Evolutionary conservation across 2,797 vertebrate genomes (phyloP), one percentile per base, ranked within the genome.

Genomic region (Kryptolebias ocellatus): DNA sequence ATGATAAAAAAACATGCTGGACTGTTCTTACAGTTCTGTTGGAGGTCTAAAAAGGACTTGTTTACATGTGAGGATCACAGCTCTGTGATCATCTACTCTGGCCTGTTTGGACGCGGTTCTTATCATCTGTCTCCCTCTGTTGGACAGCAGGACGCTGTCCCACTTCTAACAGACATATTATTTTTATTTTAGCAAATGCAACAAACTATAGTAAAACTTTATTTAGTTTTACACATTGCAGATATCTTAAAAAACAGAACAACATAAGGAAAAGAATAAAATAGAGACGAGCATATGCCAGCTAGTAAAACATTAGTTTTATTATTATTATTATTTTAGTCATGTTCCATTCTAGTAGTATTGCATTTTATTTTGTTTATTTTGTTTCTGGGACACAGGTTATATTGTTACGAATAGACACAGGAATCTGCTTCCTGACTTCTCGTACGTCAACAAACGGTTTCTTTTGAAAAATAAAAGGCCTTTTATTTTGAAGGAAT

Each of bases 101-200:
- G 89, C 84, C 91, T 90, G 74, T 61, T 56, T 7, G 12, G 27
- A 10, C 61, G 17, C 10, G 8, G 49, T 55, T 47, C 16, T 57
- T 67, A 9, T 76, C 39, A 4, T 81, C 54, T 90, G 89, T 86
- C 86, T 62, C 89, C 85, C 70, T 59, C 89, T 89, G 45, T 63
- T 63, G 89, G 62, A 24, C 50, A 58, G 10, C 7, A 50, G n/a
- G 1, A 51, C 14, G 5, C 2, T 50, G 64, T 6, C 17, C 0
- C 24, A 7, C 18, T 57, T 42, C 28, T 15, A 6, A 18, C 7
- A 49, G 3, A 17, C 16, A 1, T 16, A n/a, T 29, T 53, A 14
- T 24, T 39, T 39, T 39, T 12, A 39, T 2, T 10, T 31, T 2
- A 31, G 9, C 9, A 37, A 37, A 8, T 39, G 37, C 2, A 12